Percentiles rank a stretch among this genome's conserved stretches.
Evolutionary conservation across 1,140 invertebrate species (phyloP).

Genomic region (Phymorhynchus buccinoides): DNA sequence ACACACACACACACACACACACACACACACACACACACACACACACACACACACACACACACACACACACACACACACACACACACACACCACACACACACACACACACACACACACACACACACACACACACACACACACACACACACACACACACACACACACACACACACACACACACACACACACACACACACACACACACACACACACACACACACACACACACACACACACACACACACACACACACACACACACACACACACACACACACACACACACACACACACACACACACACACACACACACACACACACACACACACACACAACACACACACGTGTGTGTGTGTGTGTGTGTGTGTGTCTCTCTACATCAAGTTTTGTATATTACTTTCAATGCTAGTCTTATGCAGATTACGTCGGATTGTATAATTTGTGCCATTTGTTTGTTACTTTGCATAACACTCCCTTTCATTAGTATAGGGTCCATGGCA

Average conservation of each 20-base stretch:
- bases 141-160: conserved; percentile 3
- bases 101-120: conserved; percentile 5
- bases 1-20: conserved; percentile 23
- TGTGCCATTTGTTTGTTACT: too few relatives aligned
- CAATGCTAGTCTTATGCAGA: too few relatives aligned
- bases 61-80: conserved; percentile 21
- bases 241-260: background rate
- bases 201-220: background rate
- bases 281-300: background rate
- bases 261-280: background rate
- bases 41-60: conserved; percentile 4
- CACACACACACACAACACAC: background rate
- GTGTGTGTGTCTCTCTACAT: too few relatives aligned
- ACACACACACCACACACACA: too few relatives aligned
- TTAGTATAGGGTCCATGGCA: too few relatives aligned
- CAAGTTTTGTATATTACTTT: too few relatives aligned
- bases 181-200: background rate
- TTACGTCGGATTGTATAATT: too few relatives aligned
- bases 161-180: conserved; percentile 17
- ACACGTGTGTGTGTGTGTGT: background rate
- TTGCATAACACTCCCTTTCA: too few relatives aligned
- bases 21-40: conserved; percentile 19
- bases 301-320: background rate
- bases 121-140: conserved; percentile 15
- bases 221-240: background rate